Percentiles rank a stretch among this genome's conserved stretches.
These are phyloP conservation scores for Campopleginae sp. DNA, from an alignment of 2,888 invertebrate species.

Conservation along the genomic window DNA sequence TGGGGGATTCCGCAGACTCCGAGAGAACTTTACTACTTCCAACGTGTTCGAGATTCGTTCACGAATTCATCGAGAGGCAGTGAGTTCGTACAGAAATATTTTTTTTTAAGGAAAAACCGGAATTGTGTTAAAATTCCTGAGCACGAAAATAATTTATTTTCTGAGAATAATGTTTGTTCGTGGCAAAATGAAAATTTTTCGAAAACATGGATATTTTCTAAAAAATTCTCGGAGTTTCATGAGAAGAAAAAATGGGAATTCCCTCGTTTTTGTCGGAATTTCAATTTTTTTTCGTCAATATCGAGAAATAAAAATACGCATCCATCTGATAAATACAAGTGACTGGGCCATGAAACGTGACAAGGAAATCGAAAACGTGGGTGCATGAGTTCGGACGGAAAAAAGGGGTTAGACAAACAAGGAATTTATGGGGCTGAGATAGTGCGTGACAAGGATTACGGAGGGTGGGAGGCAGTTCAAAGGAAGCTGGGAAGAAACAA, in stretches of 20 bases:
- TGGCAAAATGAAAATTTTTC: neutral
- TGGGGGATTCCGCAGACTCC: conserved; percentile 30
- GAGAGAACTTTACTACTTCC: neutral
- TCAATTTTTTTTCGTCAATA: no score
- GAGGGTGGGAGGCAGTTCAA: neutral
- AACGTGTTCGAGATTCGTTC: neutral
- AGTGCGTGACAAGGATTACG: conserved; percentile 62
- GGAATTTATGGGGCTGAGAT: conserved; percentile 37
- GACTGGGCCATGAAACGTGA: conserved; percentile 67
- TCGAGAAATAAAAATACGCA: conserved; percentile 45
- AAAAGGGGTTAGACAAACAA: conserved; percentile 50
- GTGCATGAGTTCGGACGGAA: conserved; percentile 50
- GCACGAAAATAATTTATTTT: neutral
- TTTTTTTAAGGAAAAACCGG: neutral
- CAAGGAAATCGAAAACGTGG: conserved; percentile 63
- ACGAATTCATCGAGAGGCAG: neutral
- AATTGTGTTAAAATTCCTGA: neutral
- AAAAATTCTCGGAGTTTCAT: neutral
- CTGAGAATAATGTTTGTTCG: no score
- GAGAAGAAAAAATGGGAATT: neutral
- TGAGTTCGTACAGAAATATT: no score
- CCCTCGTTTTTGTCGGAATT: no score
- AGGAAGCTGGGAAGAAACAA: conserved; percentile 49
- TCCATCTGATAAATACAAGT: conserved; percentile 33
- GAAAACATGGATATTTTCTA: neutral